Evolutionary conservation across 92 coral and sea anemone genomes (phyloP).

Genomic region (Zoanthus sociatus): DNA sequence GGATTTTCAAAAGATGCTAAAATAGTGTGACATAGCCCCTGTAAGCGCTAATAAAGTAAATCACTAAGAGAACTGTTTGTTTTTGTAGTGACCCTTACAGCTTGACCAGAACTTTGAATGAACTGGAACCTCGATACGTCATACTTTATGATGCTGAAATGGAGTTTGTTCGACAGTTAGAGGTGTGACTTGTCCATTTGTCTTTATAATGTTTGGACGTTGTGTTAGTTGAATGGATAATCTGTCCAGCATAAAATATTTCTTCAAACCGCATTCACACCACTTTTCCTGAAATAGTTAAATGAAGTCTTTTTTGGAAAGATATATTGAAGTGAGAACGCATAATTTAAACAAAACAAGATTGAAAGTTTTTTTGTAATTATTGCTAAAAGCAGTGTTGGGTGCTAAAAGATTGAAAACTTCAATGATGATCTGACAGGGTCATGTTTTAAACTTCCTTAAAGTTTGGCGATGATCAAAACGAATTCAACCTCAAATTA

Average conservation of each 20-base stretch:
- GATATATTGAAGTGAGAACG: too few relatives aligned
- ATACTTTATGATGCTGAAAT: conserved; percentile 94
- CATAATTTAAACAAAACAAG: background rate
- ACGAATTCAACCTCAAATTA: too few relatives aligned
- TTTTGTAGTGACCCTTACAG: conserved; percentile 89
- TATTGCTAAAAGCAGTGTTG: too few relatives aligned
- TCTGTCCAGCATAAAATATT: background rate
- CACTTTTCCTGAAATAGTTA: too few relatives aligned
- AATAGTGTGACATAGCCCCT: too few relatives aligned
- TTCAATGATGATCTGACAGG: too few relatives aligned
- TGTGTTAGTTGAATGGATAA: background rate
- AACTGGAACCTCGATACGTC: conserved; percentile 92
- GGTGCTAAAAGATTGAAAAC: too few relatives aligned
- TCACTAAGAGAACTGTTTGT: background rate
- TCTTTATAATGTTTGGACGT: background rate
- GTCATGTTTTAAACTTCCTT: too few relatives aligned
- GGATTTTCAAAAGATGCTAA: too few relatives aligned
- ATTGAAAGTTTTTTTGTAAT: too few relatives aligned
- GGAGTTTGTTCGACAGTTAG: conserved; percentile 95
- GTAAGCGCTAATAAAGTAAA: background rate
- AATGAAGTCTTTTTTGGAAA: too few relatives aligned
- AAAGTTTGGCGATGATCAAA: too few relatives aligned
- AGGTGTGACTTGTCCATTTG: conserved; percentile 59
- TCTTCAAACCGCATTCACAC: background rate
- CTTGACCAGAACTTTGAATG: conserved; percentile 84